Conservation (phyloP, 2,888 invertebrate genomes). For the Pristionchus maxplancki region DNA sequence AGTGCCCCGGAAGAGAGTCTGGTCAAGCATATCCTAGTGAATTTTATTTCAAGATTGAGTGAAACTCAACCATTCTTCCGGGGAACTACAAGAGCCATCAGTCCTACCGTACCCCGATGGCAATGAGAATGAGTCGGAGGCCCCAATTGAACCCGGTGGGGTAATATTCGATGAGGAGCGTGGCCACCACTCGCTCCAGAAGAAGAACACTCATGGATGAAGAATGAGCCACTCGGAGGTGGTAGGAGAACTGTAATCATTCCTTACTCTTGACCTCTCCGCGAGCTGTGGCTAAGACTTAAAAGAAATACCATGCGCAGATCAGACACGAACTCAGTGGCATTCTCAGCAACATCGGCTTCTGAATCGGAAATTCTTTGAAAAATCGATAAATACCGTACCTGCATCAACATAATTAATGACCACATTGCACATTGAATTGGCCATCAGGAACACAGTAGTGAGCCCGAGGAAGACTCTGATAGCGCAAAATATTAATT, state of each 20-base stretch:
- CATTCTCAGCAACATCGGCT: neutral
- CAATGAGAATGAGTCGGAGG: neutral
- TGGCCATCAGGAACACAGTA: neutral
- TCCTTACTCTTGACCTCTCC: no score
- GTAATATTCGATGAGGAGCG: slow-evolving; percentile 24
- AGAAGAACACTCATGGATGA: neutral
- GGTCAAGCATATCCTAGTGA: no score
- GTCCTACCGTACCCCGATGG: neutral
- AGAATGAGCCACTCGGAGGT: neutral
- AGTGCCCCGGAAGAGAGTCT: no score
- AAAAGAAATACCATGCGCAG: neutral
- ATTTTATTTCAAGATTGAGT: no score
- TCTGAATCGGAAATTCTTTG: neutral
- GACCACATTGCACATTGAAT: neutral
- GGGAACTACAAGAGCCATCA: no score
- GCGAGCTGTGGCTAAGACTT: neutral
- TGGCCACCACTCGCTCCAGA: neutral
- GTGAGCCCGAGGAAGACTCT: neutral
- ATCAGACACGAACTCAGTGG: neutral
- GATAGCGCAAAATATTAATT: neutral
- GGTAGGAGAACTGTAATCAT: neutral
- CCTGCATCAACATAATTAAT: neutral
- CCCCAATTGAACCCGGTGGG: neutral
- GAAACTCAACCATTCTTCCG: no score
- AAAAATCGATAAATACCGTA: neutral